Base-by-base conservation (phyloP, 2,797 vertebrate genomes). In the Netta rufina region DNA sequence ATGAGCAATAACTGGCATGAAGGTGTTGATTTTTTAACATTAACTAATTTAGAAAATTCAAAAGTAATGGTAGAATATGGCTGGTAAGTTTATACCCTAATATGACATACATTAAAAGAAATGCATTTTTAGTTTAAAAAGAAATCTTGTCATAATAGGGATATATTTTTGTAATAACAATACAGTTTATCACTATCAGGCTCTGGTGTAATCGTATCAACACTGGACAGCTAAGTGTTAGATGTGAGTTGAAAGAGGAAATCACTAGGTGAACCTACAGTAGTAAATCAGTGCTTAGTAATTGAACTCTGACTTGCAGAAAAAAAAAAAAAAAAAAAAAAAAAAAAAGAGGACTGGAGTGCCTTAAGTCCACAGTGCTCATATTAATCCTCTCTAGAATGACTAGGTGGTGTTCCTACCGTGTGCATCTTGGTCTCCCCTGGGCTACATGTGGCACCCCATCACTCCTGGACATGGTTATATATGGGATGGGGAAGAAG, bases 381-480 rank as follows among this genome's bases (percentile, higher is more conserved):
- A 9, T 10, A 11, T 43, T 47, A 51, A 92, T 79, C 5, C 16
- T 5, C 5, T 66, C 11, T 47, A 25, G 25, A 60, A 8, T 57
- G 53, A 24, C 22, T 45, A 72, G 25, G 24, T 43, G 24, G 8
- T 49, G 7, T 27, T 89, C 41, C 32, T 28, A 24, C 25, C 1
- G 0, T 7, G 22, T 45, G n/a, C 8, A 21, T 6, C 6, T 9
- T 47, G 6, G 21, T 74, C 30, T 80, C 6, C 12, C 4, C 9
- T 24, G 11, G 6, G 5, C 15, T 69, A 6, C 7, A 1, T 3
- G 32, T 8, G 22, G 13, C 22, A 56, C 5, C 5, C 28, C 24
- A 10, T 58, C 30, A 19, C 32, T 87, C 30, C 16, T 30, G 51
- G 33, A 20, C 12, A 5, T 33, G 21, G 7, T 58, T 65, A 8